Evolutionary conservation across 2,888 invertebrate species (phyloP).

Genomic region (Dione vanillae): DNA sequence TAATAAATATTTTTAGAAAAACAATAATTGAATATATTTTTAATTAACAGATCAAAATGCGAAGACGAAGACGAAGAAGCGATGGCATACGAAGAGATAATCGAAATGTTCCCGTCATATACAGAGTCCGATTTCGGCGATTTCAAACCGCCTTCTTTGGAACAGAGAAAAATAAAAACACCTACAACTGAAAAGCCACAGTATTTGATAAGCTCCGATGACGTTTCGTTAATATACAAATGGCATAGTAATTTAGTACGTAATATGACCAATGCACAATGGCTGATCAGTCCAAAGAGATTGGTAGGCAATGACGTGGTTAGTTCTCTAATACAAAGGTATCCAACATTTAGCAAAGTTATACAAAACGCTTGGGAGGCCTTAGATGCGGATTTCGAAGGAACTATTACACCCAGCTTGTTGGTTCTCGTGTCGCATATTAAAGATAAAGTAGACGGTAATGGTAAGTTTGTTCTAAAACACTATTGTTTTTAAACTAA

Average conservation of each 20-base stretch:
- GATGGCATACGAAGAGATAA: slow-evolving; percentile 86
- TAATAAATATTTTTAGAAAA: no score
- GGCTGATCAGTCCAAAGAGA: slow-evolving; percentile 81
- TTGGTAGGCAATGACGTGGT: slow-evolving; percentile 71
- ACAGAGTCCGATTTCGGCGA: slow-evolving; percentile 89
- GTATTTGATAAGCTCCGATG: slow-evolving; percentile 77
- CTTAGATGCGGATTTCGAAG: slow-evolving; percentile 82
- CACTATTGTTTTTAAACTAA: slow-evolving; percentile 51
- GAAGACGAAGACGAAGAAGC: slow-evolving; percentile 88
- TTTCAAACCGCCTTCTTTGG: slow-evolving; percentile 81
- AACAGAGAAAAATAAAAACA: slow-evolving; percentile 71
- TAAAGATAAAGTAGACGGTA: slow-evolving; percentile 76
- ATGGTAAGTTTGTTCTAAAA: slow-evolving; percentile 57
- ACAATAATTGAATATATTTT: background rate
- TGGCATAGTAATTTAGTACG: slow-evolving; percentile 86
- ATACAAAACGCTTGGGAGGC: slow-evolving; percentile 79
- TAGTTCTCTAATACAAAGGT: slow-evolving; percentile 83
- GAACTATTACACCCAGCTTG: slow-evolving; percentile 82
- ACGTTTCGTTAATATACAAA: slow-evolving; percentile 84
- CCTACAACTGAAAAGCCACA: slow-evolving; percentile 58
- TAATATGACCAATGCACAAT: slow-evolving; percentile 84
- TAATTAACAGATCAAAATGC: slow-evolving; percentile 82
- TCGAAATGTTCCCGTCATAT: slow-evolving; percentile 88
- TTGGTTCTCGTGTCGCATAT: slow-evolving; percentile 83
- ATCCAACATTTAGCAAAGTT: slow-evolving; percentile 83